Percentiles rank a stretch among this genome's conserved stretches.
These are phyloP conservation scores for Scleropages formosus DNA, from an alignment of 2,797 vertebrate genomes.

Conservation along the genomic window DNA sequence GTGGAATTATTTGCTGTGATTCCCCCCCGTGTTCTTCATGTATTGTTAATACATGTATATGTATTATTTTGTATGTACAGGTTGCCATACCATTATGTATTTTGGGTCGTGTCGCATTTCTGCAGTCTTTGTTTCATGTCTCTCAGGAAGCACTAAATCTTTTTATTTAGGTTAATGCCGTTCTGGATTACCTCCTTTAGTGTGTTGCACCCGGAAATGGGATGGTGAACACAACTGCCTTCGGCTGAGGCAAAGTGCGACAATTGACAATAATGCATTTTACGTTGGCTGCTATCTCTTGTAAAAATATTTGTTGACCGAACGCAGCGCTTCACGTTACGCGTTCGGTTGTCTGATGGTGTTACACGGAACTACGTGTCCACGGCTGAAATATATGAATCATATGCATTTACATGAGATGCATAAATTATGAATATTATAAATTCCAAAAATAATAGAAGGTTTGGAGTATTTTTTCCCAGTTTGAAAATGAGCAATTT, in stretches of 20 bases:
- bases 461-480: neutral
- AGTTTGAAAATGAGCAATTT: neutral
- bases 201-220: neutral
- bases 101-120: neutral
- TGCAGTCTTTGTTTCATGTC: neutral
- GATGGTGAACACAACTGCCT: neutral
- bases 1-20: no score
- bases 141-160: neutral
- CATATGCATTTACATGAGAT: no score
- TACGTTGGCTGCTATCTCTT: neutral
- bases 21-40: no score
- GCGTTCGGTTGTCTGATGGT: neutral
- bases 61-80: neutral
- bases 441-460: neutral
- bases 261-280: neutral
- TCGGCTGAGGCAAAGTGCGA: neutral
- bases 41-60: neutral
- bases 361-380: neutral
- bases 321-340: neutral
- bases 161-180: slow-evolving; percentile 10
- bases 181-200: slow-evolving; percentile 19
- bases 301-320: neutral
- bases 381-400: neutral
- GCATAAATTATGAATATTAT: neutral
- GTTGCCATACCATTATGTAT: neutral